phyloP scores from a whole-genome alignment of 2,113 vertebrate genomes.

The Sphaerodactylus townsendi region DNA sequence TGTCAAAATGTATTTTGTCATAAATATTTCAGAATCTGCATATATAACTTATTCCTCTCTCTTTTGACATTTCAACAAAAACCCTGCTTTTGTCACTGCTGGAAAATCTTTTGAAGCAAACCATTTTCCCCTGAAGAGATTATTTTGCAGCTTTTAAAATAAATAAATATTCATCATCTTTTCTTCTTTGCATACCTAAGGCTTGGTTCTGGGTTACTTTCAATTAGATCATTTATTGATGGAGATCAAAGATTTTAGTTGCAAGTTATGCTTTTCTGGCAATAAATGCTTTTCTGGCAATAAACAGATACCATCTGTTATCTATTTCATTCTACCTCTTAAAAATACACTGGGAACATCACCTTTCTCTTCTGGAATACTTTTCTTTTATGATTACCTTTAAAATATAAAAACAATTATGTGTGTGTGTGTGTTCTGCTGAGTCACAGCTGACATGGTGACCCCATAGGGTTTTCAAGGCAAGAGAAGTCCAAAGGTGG shows the following conservation, averaged over 20 bases:
- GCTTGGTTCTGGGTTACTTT: neutral
- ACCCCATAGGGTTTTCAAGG: too few species aligned
- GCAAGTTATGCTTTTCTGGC: neutral
- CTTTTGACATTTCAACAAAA: neutral
- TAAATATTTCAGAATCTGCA: constrained; percentile 3
- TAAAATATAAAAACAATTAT: too few species aligned
- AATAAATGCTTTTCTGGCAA: neutral
- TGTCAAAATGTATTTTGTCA: neutral
- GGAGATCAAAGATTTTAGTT: neutral
- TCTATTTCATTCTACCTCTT: neutral
- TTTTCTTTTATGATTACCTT: too few species aligned
- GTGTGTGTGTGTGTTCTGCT: too few species aligned
- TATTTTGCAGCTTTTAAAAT: neutral
- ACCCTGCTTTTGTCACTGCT: neutral
- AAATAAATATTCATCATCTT: neutral
- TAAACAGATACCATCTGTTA: neutral
- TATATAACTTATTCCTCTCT: neutral
- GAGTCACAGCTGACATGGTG: too few species aligned
- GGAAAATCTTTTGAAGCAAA: constrained; percentile 8
- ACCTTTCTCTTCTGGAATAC: too few species aligned
- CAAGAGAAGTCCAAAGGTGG: too few species aligned
- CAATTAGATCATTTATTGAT: neutral
- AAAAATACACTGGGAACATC: neutral
- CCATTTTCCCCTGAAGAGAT: neutral
- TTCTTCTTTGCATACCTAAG: neutral